Base-by-base conservation (phyloP, 2,113 vertebrate species). In the Entelurus aequoreus region DNA sequence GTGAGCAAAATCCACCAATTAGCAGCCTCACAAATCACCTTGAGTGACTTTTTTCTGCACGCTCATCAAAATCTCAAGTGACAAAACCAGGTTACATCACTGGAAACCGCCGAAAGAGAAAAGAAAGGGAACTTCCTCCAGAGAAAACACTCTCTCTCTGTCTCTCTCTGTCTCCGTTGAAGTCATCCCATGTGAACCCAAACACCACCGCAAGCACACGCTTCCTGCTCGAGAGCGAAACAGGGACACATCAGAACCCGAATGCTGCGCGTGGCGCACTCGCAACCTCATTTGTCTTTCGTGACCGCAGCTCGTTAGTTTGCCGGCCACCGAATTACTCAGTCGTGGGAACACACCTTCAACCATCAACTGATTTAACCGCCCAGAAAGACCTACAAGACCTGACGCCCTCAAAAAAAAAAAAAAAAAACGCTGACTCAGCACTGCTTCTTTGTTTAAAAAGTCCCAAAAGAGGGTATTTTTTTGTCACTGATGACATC, bases 341-440 rank as follows among this genome's bases (percentile, higher is more conserved):
- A 91, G 76, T 72, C 66, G 66, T 35, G 65, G 84, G 78, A 74
- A 78, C 86, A 74, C 68, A 80, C 74, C 79, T 64, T 76, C 78
- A 79, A 76, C 76, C 82, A 83, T 62, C 65, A 91, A 89, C 88
- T 80, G 87, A 51, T 82, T 36, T 65, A 84, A 88, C 83, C 81
- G 84, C 28, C 36, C 52, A 54, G 28, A 8, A 38, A 38, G 37
- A 38, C 42, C 42, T 4, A n/a, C n/a, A n/a, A n/a, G n/a, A n/a
- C n/a, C n/a, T n/a, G n/a, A n/a, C n/a, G n/a, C n/a, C n/a, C n/a
- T n/a, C n/a, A n/a, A n/a, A n/a, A n/a, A n/a, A n/a, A n/a, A n/a
- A n/a, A n/a, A n/a, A n/a, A n/a, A n/a, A n/a, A n/a, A n/a, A n/a
- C n/a, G n/a, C n/a, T n/a, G n/a, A n/a, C n/a, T n/a, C n/a, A n/a